Percentiles rank a stretch among this genome's conserved stretches.
Conservation (phyloP, 2,888 invertebrate genomes). For the Oscheius sp. region DNA sequence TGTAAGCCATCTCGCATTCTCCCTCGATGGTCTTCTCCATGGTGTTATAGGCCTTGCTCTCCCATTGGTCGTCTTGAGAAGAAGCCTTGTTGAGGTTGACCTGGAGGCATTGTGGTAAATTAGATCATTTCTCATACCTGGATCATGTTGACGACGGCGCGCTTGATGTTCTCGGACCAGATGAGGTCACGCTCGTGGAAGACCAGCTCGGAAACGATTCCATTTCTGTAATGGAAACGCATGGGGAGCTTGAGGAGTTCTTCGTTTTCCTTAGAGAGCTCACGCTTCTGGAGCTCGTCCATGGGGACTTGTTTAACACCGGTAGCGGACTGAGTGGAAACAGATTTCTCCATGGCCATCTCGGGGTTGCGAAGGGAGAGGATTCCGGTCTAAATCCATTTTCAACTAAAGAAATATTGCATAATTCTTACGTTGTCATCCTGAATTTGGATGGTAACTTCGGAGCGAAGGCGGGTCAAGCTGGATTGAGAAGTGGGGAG, state of each 20-base stretch:
- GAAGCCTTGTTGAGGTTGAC: conserved; percentile 33
- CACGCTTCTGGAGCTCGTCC: conserved; percentile 44
- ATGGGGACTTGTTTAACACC: conserved; percentile 17
- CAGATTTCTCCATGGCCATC: neutral
- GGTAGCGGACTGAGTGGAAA: neutral
- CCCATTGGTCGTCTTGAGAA: conserved; percentile 37
- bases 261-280: conserved; percentile 44
- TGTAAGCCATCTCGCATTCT: conserved; percentile 59
- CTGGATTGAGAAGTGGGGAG: conserved; percentile 31
- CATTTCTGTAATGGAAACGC: conserved; percentile 57
- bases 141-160: conserved; percentile 63
- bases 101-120: neutral
- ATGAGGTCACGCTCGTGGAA: conserved; percentile 47
- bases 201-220: conserved; percentile 56
- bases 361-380: conserved; percentile 8
- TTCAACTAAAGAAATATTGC: neutral
- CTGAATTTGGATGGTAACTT: conserved; percentile 19
- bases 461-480: conserved; percentile 24
- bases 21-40: conserved; percentile 45
- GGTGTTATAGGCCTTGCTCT: conserved; percentile 40
- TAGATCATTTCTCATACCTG: neutral
- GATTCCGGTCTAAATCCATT: neutral
- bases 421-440: neutral
- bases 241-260: conserved; percentile 53
- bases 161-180: conserved; percentile 67